Evolutionary conservation across 1,140 invertebrate genomes (phyloP).

Genomic region (Anthonomus grandis): DNA sequence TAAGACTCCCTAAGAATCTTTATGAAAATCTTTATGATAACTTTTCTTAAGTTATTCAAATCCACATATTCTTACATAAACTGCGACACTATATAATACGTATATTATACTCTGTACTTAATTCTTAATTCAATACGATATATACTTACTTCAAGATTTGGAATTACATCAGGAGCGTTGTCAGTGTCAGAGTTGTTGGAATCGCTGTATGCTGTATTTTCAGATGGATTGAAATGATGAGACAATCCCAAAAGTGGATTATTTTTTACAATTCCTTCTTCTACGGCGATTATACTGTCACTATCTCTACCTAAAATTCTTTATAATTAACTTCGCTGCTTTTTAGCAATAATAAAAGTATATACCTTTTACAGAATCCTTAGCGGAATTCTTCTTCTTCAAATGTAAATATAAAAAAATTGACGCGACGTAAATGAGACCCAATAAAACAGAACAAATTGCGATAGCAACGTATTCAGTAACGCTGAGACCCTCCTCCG

Average conservation of each 20-base stretch:
- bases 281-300: conserved; percentile 43
- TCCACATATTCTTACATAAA: too few relatives aligned
- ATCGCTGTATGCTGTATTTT: conserved; percentile 47
- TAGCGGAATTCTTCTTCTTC: conserved; percentile 36
- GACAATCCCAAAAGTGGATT: conserved; percentile 65
- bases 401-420: conserved; percentile 77
- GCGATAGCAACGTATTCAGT: conserved; percentile 79
- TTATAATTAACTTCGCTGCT: too few relatives aligned
- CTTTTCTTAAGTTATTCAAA: too few relatives aligned
- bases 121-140: too few relatives aligned
- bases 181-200: conserved; percentile 49
- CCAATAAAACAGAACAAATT: conserved; percentile 72
- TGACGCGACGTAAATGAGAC: conserved; percentile 78
- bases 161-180: conserved; percentile 35
- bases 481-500: conserved; percentile 55
- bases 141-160: conserved; percentile 40
- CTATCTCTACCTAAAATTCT: background rate
- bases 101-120: too few relatives aligned
- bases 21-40: too few relatives aligned
- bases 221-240: conserved; percentile 56
- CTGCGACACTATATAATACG: too few relatives aligned
- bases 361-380: conserved; percentile 27
- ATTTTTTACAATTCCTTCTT: conserved; percentile 67
- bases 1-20: too few relatives aligned
- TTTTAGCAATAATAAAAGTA: too few relatives aligned